Percentiles rank a stretch among this genome's conserved stretches.
Evolutionary conservation across 1,140 invertebrate genomes (phyloP).

Genomic region (Listronotus bonariensis): DNA sequence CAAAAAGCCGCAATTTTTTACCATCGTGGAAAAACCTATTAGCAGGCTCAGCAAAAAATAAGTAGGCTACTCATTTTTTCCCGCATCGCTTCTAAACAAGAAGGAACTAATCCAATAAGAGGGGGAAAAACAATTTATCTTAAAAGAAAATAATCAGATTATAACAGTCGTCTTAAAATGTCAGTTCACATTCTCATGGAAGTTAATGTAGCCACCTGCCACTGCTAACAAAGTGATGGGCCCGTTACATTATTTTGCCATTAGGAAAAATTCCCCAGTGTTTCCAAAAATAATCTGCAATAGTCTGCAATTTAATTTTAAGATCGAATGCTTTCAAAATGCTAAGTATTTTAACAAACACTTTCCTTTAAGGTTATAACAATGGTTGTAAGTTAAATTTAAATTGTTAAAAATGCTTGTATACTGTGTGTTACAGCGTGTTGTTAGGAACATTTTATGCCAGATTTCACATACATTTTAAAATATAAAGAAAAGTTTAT

Average conservation of each 20-base stretch:
- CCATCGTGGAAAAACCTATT: too few species aligned
- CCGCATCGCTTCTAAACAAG: background rate
- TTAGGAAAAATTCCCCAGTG: constrained; percentile 24
- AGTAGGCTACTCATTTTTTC: constrained; percentile 1
- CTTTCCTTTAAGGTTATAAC: too few species aligned
- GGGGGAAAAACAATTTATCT: constrained; percentile 26
- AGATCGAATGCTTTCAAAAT: background rate
- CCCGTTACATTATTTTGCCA: constrained; percentile 23
- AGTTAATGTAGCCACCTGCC: constrained; percentile 31
- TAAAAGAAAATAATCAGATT: constrained; percentile 28
- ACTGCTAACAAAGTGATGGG: constrained; percentile 23
- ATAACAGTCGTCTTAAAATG: constrained; percentile 30
- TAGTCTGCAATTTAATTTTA: constrained; percentile 14
- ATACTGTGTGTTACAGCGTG: too few species aligned
- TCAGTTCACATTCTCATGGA: constrained; percentile 18
- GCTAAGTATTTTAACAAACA: background rate
- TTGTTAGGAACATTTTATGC: too few species aligned
- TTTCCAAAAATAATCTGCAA: constrained; percentile 24
- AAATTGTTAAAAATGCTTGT: too few species aligned
- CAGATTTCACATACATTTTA: too few species aligned
- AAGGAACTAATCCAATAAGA: constrained; percentile 27
- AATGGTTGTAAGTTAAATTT: too few species aligned
- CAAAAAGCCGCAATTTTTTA: too few species aligned
- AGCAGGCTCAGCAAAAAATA: constrained; percentile 12
- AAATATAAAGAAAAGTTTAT: too few species aligned